These are phyloP conservation scores for Hoplostethus atlanticus DNA, from an alignment of 2,797 vertebrate genomes.

Conservation along the genomic window DNA sequence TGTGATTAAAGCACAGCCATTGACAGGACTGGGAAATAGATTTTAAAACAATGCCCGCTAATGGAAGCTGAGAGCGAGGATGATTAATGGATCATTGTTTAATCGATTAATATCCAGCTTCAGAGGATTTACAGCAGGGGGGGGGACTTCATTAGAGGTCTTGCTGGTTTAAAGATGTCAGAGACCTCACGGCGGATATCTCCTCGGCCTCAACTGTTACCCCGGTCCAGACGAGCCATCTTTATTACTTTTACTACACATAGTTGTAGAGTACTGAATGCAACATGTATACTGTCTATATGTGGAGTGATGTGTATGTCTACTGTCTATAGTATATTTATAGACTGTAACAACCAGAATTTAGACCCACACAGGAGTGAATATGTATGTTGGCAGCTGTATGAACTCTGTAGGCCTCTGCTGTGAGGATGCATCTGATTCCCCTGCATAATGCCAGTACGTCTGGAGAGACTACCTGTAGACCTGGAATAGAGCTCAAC, in stretches of 20 bases:
- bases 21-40: slow-evolving; percentile 84
- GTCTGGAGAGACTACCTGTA: slow-evolving; percentile 2
- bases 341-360: slow-evolving; percentile 1
- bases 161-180: slow-evolving; percentile 59
- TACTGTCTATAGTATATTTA: background rate
- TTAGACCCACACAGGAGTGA: slow-evolving; percentile 23
- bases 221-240: no score
- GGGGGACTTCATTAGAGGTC: slow-evolving; percentile 58
- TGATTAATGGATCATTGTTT: slow-evolving; percentile 83
- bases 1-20: slow-evolving; percentile 74
- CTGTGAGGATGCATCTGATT: slow-evolving; percentile 33
- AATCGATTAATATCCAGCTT: slow-evolving; percentile 77
- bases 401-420: slow-evolving; percentile 1
- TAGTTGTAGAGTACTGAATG: slow-evolving; percentile 3
- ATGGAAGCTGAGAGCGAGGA: slow-evolving; percentile 82
- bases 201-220: slow-evolving; percentile 4
- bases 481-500: slow-evolving; percentile 4
- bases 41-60: slow-evolving; percentile 81
- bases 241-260: no score
- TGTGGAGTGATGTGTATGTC: slow-evolving; percentile 1
- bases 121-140: slow-evolving; percentile 57
- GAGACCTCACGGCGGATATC: slow-evolving; percentile 37
- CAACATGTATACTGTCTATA: slow-evolving; percentile 7
- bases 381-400: no score
- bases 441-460: slow-evolving; percentile 17